Evolutionary conservation across 1,140 invertebrate genomes (phyloP), one percentile per base, ranked within the genome.

Genomic region (Nymphalis io): DNA sequence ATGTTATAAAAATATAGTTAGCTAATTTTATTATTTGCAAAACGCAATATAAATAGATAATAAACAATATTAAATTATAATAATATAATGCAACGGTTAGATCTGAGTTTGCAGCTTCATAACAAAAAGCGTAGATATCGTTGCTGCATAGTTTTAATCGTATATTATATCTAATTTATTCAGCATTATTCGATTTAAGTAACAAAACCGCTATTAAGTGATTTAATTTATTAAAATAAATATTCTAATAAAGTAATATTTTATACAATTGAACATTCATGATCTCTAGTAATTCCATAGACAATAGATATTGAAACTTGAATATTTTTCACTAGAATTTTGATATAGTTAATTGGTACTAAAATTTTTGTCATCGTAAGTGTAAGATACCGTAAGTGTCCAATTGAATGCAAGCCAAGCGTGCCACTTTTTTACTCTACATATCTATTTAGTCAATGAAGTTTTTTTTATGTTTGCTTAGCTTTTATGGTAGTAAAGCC

Each of bases 231-330:
- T 46, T 46, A 6, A n/a, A 46, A 42, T 12, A 42, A 42, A 8
- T 38, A 33, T 33, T n/a, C 55, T 16, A 44, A 60, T 42, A 44
- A 5, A 18, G 16, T 63, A 51, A 33, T 48, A 63, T 33, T 18
- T 63, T 51, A 40, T 15, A 18, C 10, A 42, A 61, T 23, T 46
- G n/a, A 42, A 20, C 38, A 42, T 18, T 6, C 13, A 33, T 51
- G 61, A 46, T 46, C 44, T 18, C 8, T 8, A n/a, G n/a, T n/a
- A 46, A 46, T 16, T 46, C 44, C n/a, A n/a, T 46, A 46, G 44
- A 46, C 15, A 46, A 46, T 18, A n/a, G n/a, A 46, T 46, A 42
- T 42, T 42, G 2, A n/a, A n/a, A n/a, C n/a, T n/a, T n/a, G n/a
- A n/a, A n/a, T n/a, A 33, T 8, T 8, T 33, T 33, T 33, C 27